Base-by-base conservation (phyloP, 2,113 vertebrate species). In the Machaerirhynchus nigripectus region DNA sequence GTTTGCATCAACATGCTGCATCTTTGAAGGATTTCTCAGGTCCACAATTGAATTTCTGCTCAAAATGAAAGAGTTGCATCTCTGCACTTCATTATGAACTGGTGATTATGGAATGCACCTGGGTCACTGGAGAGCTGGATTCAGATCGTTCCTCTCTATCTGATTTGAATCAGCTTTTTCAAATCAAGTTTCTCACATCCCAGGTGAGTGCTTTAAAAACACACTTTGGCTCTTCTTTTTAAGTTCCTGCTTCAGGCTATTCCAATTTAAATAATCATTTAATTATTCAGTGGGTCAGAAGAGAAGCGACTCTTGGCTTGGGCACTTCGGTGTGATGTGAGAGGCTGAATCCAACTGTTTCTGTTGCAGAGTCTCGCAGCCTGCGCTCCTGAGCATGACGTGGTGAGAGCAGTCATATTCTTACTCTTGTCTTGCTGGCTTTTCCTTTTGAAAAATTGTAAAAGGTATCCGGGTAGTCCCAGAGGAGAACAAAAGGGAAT, bases 21-120 rank as follows among this genome's bases (percentile, higher is more conserved):
- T 87, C 83, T 96, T 92, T 9, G 80, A 95, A 96, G 81, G 77
- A 89, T 95, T 97, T 96, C 81, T 93, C 67, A 65, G 87, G 81
- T 96, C 53, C 57, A 65, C 87, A 92, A 89, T 82, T 92, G 94
- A 97, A 95, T 95, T 97, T 95, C 84, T 94, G 73, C 69, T 96
- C 65, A 71, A 91, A 96, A 95, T 95, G 89, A 92, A 49, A 89
- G 86, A 95, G 64, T 89, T 95, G 95, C 93, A 89, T 91, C 87
- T 95, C 89, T 95, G 87, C 93, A 73, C 89, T 95, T 93, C 81
- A 79, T 96, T 97, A 87, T 94, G 91, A 86, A 64, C 81, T 89
- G 84, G 89, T 92, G 94, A 82, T 96, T 96, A 95, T 95, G 91
- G 95, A 89, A 96, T 91, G 84, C 96, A 97, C 95, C 94, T 95